phyloP scores from a whole-genome alignment of 2,113 vertebrate genomes.

The Glaucomys volans region DNA sequence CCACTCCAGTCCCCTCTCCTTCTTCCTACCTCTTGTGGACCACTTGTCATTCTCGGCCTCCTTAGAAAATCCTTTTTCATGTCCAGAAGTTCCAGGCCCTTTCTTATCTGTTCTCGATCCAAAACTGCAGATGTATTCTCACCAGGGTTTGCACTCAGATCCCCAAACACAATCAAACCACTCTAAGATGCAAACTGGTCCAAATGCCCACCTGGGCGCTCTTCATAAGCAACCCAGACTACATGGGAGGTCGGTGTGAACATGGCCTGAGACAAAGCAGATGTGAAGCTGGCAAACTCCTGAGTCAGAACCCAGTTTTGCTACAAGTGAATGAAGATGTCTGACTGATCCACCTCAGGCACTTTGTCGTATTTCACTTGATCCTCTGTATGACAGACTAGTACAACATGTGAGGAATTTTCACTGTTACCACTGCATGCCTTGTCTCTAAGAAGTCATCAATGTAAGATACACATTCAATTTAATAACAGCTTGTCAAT shows the following conservation, averaged over 20 bases:
- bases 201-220: background rate
- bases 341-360: background rate
- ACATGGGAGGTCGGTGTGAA: background rate
- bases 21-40: background rate
- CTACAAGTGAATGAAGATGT: background rate
- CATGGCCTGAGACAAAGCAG: background rate
- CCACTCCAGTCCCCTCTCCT: background rate
- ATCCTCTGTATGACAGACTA: background rate
- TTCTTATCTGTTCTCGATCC: background rate
- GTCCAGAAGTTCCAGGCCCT: background rate
- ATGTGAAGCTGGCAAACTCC: background rate
- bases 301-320: background rate
- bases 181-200: background rate
- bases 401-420: background rate
- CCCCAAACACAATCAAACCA: background rate
- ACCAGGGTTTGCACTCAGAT: background rate
- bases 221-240: background rate
- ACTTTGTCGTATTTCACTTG: background rate
- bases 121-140: background rate
- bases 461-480: background rate
- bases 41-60: background rate
- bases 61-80: background rate
- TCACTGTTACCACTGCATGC: background rate
- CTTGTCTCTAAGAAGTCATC: background rate
- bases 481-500: constrained; percentile 19